phyloP scores from a whole-genome alignment of 2,113 vertebrate species.

The Brienomyrus brachyistius region DNA sequence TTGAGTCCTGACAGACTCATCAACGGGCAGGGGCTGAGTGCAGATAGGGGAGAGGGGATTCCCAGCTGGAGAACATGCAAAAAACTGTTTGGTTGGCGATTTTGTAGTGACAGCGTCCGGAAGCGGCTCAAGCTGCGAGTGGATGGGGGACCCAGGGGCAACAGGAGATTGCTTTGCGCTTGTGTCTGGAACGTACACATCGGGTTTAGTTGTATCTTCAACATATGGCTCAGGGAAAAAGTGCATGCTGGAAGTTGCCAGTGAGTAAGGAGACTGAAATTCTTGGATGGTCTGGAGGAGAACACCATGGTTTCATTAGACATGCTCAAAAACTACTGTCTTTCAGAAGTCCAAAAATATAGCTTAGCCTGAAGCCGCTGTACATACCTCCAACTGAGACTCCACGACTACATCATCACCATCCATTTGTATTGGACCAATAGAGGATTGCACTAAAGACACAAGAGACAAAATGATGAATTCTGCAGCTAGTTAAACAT shows the following conservation, averaged over 20 bases:
- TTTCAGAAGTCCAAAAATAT: background rate
- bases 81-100: slow-evolving; percentile 52
- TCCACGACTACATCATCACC: slow-evolving; percentile 43
- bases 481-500: background rate
- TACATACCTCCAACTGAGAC: slow-evolving; percentile 39
- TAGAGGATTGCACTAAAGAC: slow-evolving; percentile 41
- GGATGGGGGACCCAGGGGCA: slow-evolving; percentile 58
- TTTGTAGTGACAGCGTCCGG: slow-evolving; percentile 59
- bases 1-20: slow-evolving; percentile 66
- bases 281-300: slow-evolving; percentile 32
- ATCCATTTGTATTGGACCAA: slow-evolving; percentile 32
- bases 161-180: slow-evolving; percentile 28
- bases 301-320: slow-evolving; percentile 7
- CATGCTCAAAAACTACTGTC: slow-evolving; percentile 13
- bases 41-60: slow-evolving; percentile 76
- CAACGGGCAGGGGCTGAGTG: slow-evolving; percentile 75
- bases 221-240: slow-evolving; percentile 68
- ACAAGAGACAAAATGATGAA: background rate
- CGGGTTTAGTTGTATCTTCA: slow-evolving; percentile 43
- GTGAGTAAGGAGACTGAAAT: slow-evolving; percentile 25
- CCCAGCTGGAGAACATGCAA: slow-evolving; percentile 48
- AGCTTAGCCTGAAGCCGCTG: background rate
- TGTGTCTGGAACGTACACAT: slow-evolving; percentile 35
- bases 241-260: slow-evolving; percentile 47
- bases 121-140: slow-evolving; percentile 68